Evolutionary conservation across 2,113 vertebrate genomes (phyloP).

Genomic region (Lophura nycthemera): DNA sequence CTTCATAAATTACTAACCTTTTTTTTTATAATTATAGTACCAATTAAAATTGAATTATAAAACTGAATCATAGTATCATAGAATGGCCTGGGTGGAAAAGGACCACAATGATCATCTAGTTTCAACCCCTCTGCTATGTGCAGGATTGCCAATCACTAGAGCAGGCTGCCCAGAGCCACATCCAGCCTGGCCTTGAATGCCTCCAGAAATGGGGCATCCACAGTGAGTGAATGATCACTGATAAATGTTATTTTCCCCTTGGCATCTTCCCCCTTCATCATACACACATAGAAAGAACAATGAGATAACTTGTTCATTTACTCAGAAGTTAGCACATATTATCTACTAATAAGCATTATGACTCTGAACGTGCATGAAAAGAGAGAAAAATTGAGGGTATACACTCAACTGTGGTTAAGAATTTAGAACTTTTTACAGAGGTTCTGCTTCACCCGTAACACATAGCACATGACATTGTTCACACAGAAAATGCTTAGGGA

Average conservation of each 20-base stretch:
- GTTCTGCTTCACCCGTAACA: not conserved
- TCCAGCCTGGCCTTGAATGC: too few relatives aligned
- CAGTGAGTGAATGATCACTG: not conserved
- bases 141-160: too few relatives aligned
- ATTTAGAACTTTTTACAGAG: conserved; percentile 3
- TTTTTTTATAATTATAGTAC: not conserved
- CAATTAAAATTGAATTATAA: not conserved
- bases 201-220: too few relatives aligned
- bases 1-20: not conserved
- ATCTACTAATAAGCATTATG: not conserved
- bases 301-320: not conserved
- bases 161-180: too few relatives aligned
- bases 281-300: not conserved
- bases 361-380: not conserved
- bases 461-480: not conserved
- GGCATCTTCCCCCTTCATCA: not conserved
- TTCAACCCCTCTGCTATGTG: too few relatives aligned
- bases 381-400: not conserved
- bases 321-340: not conserved
- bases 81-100: too few relatives aligned
- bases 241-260: not conserved
- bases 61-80: too few relatives aligned
- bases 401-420: conserved; percentile 3
- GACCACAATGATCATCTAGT: too few relatives aligned
- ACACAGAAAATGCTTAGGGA: not conserved